Base-by-base conservation (phyloP, 2,797 vertebrate genomes). In the Macrochelys suwanniensis region DNA sequence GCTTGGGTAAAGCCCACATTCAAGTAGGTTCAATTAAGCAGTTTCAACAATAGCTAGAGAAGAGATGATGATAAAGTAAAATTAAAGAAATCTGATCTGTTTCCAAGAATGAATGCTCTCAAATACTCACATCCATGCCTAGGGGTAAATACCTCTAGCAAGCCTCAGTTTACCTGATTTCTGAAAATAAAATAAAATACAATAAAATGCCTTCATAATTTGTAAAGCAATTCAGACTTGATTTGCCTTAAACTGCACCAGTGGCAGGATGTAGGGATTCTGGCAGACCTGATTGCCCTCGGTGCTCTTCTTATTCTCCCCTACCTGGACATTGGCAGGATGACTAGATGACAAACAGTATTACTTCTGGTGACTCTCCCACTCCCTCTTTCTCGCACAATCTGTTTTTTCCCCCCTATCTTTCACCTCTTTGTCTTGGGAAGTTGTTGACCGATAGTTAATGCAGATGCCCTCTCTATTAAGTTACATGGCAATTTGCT, bases 31-130 rank as follows among this genome's bases (percentile, higher is more conserved):
- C 83, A 53, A 50, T 19, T 56, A 23, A 11, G 6, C 15, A 80
- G 51, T 61, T 95, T 95, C 56, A 71, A n/a, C 26, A 50, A 31
- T 59, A 80, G 28, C n/a, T 71, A 42, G 13, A 84, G 25, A 15
- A 82, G 91, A 93, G 47, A 57, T 26, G 84, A 89, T 33, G 23
- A 86, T 53, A 28, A 93, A 89, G 57, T 49, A 2, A 31, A 96
- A 50, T 11, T 11, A 3, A 90, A 88, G 4, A 81, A 28, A 45
- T 79, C 80, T 21, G 31, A 84, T 59, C 21, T n/a, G 37, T 5
- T 76, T 84, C 37, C 79, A 82, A 92, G 92, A 87, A 76, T 7
- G 47, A 76, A 45, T 76, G 45, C 11, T 31, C 74, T 76, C 26
- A 47, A 47, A 76, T 47, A 47, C 12, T 76, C 45, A 76, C 25